Conservation (phyloP, 2,888 invertebrate genomes). For the Linnaemya tessellans region DNA sequence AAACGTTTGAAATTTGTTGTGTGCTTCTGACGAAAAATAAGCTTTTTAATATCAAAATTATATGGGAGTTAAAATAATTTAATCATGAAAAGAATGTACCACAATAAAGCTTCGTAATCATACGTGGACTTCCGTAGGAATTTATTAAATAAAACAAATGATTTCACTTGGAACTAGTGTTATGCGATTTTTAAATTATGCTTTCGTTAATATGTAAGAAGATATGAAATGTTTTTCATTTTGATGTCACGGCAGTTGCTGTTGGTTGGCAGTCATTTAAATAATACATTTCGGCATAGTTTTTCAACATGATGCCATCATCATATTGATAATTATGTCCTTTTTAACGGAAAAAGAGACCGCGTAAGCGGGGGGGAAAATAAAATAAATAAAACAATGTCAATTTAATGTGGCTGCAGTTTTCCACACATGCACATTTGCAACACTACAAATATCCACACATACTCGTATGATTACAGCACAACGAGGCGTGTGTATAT, state of each 20-base stretch:
- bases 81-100: no score
- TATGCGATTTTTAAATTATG: constrained; percentile 54
- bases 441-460: neutral
- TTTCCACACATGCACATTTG: constrained; percentile 14
- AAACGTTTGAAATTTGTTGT: no score
- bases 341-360: constrained; percentile 27
- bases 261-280: constrained; percentile 47
- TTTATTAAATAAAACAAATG: constrained; percentile 34
- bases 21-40: no score
- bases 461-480: neutral
- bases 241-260: constrained; percentile 44
- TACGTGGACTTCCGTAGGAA: constrained; percentile 3
- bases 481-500: neutral
- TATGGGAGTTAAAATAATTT: no score
- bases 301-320: constrained; percentile 63
- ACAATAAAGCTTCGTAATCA: no score
- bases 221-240: neutral
- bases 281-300: constrained; percentile 60
- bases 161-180: constrained; percentile 40
- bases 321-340: constrained; percentile 64
- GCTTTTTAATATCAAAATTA: no score
- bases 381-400: constrained; percentile 12
- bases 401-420: constrained; percentile 66
- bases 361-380: neutral
- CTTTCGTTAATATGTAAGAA: constrained; percentile 31